These are phyloP conservation scores for Bubo blakistoni DNA, from an alignment of 2,113 vertebrate genomes.

Conservation along the genomic window DNA sequence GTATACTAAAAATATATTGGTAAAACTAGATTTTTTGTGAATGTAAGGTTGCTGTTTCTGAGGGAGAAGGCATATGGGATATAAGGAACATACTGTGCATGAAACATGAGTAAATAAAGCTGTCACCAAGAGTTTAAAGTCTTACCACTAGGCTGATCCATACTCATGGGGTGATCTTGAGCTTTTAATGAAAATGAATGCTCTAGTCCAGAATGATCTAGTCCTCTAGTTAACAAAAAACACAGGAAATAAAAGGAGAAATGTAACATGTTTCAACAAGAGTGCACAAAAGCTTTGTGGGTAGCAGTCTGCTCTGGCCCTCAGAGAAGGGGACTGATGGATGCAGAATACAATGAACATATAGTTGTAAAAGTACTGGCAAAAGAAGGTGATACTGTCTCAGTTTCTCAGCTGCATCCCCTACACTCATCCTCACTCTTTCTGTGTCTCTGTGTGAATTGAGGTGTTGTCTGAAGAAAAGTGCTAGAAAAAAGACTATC, in stretches of 20 bases:
- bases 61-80: background rate
- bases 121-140: background rate
- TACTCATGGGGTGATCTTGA: background rate
- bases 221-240: background rate
- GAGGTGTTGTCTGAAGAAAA: background rate
- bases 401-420: background rate
- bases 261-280: background rate
- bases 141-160: background rate
- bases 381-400: background rate
- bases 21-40: background rate
- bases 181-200: background rate
- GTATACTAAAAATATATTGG: background rate
- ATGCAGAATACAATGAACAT: background rate
- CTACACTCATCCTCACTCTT: background rate
- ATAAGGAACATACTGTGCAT: slow-evolving; percentile 2
- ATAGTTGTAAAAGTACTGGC: background rate
- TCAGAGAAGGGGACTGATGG: background rate
- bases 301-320: background rate
- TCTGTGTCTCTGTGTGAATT: background rate
- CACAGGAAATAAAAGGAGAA: background rate
- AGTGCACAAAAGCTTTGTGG: background rate
- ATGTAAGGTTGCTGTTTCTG: background rate
- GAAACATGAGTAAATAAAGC: slow-evolving; percentile 34
- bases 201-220: background rate
- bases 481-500: background rate